Evolutionary conservation across 2,113 vertebrate genomes (phyloP).

Genomic region (Sigmodon hispidus): DNA sequence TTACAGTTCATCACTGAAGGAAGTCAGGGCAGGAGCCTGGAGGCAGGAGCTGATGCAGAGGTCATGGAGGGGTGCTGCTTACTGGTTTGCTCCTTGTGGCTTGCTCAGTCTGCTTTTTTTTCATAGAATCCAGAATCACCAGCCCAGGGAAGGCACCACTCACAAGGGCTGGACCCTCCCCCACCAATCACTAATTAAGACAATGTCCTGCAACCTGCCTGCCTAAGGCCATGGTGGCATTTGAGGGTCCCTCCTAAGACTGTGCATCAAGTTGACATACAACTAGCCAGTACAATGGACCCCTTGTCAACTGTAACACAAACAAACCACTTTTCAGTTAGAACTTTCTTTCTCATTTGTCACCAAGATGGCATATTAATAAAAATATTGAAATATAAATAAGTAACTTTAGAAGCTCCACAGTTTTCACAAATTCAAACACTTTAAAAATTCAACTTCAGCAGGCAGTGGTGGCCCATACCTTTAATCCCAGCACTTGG

Average conservation of each 20-base stretch:
- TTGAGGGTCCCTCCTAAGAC: background rate
- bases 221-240: too few relatives aligned
- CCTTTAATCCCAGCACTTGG: too few relatives aligned
- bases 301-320: background rate
- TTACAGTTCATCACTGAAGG: background rate
- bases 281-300: background rate
- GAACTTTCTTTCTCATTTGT: background rate
- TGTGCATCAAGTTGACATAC: background rate
- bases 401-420: background rate
- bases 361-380: background rate
- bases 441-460: background rate
- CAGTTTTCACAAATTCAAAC: background rate
- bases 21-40: background rate
- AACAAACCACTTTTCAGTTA: background rate
- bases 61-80: background rate
- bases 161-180: background rate
- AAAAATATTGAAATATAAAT: background rate
- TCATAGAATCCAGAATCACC: background rate
- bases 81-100: background rate
- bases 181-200: background rate
- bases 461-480: background rate
- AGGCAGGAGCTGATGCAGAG: background rate
- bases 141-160: background rate
- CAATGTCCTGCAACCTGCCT: background rate
- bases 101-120: background rate